Conservation (phyloP, 2,888 invertebrate species). For the Phengaris alcon region DNA sequence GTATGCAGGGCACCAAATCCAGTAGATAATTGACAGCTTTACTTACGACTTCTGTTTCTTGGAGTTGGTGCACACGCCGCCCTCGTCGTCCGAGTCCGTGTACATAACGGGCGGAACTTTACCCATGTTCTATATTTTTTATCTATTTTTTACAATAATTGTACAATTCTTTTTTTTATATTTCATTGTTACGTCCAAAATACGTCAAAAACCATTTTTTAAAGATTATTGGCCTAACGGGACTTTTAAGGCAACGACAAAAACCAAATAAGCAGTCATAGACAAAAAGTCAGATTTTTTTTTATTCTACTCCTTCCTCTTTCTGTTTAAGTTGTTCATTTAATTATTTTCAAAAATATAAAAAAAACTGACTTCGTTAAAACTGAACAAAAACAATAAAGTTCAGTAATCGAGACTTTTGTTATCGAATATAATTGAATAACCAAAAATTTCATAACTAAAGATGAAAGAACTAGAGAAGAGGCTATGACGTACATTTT, state of each 20-base stretch:
- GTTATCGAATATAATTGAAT: too few relatives aligned
- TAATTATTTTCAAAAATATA: too few relatives aligned
- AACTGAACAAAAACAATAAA: too few relatives aligned
- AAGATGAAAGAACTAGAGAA: too few relatives aligned
- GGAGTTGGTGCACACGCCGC: not conserved
- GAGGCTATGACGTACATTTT: too few relatives aligned
- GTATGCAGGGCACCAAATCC: too few relatives aligned
- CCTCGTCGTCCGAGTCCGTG: not conserved
- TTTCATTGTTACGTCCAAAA: not conserved
- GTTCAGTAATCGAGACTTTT: too few relatives aligned
- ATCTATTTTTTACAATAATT: not conserved
- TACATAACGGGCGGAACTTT: not conserved
- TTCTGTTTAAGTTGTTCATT: too few relatives aligned
- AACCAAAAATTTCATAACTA: too few relatives aligned
- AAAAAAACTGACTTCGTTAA: too few relatives aligned
- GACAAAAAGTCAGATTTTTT: not conserved
- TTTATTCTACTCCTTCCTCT: not conserved
- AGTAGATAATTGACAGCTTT: not conserved
- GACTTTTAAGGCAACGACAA: too few relatives aligned
- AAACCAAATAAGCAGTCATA: not conserved
- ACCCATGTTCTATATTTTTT: not conserved
- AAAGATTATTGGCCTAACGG: too few relatives aligned
- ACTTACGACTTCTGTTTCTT: constrained; percentile 9
- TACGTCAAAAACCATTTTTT: not conserved
- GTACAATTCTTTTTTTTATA: not conserved